phyloP scores from a whole-genome alignment of 2,888 invertebrate genomes.

The Rapana venosa region DNA sequence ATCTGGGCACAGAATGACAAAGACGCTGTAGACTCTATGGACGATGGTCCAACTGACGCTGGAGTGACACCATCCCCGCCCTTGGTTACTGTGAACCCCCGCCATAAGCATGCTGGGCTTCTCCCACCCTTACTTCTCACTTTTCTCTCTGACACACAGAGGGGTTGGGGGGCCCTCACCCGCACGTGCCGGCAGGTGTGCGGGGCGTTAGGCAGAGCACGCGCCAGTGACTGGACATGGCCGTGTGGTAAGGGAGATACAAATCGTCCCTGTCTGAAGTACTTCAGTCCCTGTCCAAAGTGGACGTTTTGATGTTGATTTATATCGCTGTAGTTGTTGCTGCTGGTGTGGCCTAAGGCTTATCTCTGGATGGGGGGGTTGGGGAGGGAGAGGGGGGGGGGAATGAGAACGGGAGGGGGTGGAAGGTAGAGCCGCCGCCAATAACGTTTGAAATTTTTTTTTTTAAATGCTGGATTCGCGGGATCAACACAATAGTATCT shows the following conservation, averaged over 20 bases:
- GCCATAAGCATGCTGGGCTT: background rate
- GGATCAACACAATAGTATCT: no score
- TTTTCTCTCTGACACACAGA: background rate
- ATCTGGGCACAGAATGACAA: no score
- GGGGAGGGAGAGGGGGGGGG: background rate
- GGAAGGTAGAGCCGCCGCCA: background rate
- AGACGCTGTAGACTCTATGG: no score
- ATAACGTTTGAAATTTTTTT: conserved; percentile 7
- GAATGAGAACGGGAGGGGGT: background rate
- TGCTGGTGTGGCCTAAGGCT: background rate
- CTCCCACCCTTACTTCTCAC: background rate
- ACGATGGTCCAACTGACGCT: no score
- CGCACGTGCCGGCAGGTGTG: conserved; percentile 35
- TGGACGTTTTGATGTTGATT: conserved; percentile 36
- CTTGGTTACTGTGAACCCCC: conserved; percentile 12
- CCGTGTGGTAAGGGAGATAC: conserved; percentile 11
- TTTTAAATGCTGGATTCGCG: background rate
- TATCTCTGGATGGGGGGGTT: background rate
- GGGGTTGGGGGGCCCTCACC: background rate
- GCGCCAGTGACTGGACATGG: conserved; percentile 2
- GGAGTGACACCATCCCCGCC: no score
- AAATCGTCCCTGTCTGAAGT: conserved; percentile 17
- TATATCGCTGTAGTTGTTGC: background rate
- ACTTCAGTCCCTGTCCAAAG: background rate
- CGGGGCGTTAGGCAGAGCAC: conserved; percentile 18